phyloP scores from a whole-genome alignment of 2,888 invertebrate genomes.

The Chironomus tentans region DNA sequence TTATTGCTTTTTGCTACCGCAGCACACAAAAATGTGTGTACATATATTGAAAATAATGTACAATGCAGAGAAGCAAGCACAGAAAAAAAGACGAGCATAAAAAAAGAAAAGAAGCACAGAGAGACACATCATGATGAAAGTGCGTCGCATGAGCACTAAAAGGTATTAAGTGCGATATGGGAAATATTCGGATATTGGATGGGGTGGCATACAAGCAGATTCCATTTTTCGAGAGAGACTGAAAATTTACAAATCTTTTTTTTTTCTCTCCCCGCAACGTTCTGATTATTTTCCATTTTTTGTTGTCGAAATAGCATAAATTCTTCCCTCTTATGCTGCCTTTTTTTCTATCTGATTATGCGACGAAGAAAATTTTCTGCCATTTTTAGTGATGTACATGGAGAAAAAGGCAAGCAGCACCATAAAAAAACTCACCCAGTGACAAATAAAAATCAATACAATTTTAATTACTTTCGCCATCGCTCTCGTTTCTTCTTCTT shows the following conservation, averaged over 20 bases:
- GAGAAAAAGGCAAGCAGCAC: background rate
- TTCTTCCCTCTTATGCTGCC: background rate
- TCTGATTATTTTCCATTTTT: too few species aligned
- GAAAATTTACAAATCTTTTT: background rate
- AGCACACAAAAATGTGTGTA: background rate
- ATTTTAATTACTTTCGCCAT: conserved; percentile 22
- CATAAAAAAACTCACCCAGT: background rate
- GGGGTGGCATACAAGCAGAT: background rate
- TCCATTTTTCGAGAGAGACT: background rate
- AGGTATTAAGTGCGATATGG: conserved; percentile 17
- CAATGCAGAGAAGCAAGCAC: background rate
- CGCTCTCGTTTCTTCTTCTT: background rate
- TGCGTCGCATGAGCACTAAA: conserved; percentile 14
- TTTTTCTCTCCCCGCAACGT: too few species aligned
- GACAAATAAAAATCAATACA: conserved; percentile 21
- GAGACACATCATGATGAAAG: conserved; percentile 4
- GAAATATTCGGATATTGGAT: background rate
- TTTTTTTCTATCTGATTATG: background rate
- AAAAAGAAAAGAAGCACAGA: background rate
- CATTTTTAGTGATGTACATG: background rate
- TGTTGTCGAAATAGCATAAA: too few species aligned
- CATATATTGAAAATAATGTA: background rate
- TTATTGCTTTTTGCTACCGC: background rate
- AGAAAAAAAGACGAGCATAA: background rate
- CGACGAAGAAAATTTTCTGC: background rate